Evolutionary conservation across 2,888 invertebrate species (phyloP).

Genomic region (Dioctria rufipes): DNA sequence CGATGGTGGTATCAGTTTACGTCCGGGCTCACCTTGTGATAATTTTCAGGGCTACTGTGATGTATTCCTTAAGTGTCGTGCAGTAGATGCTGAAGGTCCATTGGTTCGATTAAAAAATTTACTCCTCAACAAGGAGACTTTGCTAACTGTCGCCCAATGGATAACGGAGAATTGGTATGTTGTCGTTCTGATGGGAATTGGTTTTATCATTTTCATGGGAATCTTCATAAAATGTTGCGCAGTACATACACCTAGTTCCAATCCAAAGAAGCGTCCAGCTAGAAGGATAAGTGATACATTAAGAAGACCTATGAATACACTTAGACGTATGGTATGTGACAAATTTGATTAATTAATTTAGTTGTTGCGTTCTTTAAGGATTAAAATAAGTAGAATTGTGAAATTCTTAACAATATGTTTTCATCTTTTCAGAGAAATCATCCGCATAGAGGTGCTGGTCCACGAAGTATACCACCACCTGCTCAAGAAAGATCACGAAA

Average conservation of each 20-base stretch:
- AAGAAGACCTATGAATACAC: conserved; percentile 90
- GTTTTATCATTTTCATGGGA: conserved; percentile 95
- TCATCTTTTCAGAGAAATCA: conserved; percentile 41
- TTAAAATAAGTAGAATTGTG: not conserved
- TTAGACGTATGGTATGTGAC: conserved; percentile 84
- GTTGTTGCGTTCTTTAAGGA: not conserved
- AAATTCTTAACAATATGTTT: not conserved
- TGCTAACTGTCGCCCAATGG: conserved; percentile 92
- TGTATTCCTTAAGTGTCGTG: conserved; percentile 98
- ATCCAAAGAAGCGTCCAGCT: conserved; percentile 97
- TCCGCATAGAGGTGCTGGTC: conserved; percentile 66
- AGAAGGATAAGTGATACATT: conserved; percentile 93
- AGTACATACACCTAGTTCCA: conserved; percentile 98
- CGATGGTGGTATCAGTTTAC: conserved; percentile 85
- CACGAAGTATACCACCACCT: conserved; percentile 73
- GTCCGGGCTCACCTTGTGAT: conserved; percentile 98
- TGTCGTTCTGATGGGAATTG: conserved; percentile 92
- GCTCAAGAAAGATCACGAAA: conserved; percentile 69
- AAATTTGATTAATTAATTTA: not conserved
- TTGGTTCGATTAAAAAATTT: conserved; percentile 96
- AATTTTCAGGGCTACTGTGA: conserved; percentile 99
- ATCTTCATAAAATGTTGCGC: conserved; percentile 99
- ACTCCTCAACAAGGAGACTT: conserved; percentile 90
- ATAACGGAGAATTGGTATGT: conserved; percentile 97
- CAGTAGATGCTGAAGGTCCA: conserved; percentile 99